These are phyloP conservation scores for Alloscopus bannaensis DNA, from an alignment of 2,888 invertebrate species.

Conservation along the genomic window DNA sequence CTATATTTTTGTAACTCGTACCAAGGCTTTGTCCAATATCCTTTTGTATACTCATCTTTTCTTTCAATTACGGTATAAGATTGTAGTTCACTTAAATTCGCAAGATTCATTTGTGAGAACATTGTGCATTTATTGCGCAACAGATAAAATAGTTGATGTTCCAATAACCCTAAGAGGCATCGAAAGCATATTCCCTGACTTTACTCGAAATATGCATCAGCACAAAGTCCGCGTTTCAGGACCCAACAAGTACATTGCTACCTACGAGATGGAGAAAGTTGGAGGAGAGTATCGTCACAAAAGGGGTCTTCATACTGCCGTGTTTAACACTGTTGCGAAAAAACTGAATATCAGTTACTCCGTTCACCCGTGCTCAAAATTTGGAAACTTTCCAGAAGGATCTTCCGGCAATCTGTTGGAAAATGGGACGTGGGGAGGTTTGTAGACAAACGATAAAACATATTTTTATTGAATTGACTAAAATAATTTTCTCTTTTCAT, in stretches of 20 bases:
- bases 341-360: constrained; percentile 36
- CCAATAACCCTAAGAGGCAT: too few species aligned
- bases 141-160: neutral
- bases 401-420: constrained; percentile 13
- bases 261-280: constrained; percentile 26
- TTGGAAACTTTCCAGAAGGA: constrained; percentile 31
- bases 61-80: constrained; percentile 1
- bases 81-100: neutral
- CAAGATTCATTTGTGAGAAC: neutral
- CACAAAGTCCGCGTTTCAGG: constrained; percentile 21
- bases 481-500: neutral
- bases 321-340: constrained; percentile 13
- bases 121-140: constrained; percentile 2
- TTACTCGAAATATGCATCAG: constrained; percentile 23
- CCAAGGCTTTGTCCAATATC: neutral
- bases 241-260: constrained; percentile 22
- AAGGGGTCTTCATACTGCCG: constrained; percentile 19
- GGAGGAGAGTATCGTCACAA: constrained; percentile 29
- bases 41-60: constrained; percentile 2
- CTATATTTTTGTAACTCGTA: constrained; percentile 25
- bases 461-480: neutral
- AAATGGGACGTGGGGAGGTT: constrained; percentile 48
- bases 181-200: constrained; percentile 49
- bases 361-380: constrained; percentile 24
- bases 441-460: neutral